Percentiles rank a stretch among this genome's conserved stretches.
These are phyloP conservation scores for Archocentrus centrarchus DNA, from an alignment of 2,113 vertebrate genomes.

Conservation along the genomic window DNA sequence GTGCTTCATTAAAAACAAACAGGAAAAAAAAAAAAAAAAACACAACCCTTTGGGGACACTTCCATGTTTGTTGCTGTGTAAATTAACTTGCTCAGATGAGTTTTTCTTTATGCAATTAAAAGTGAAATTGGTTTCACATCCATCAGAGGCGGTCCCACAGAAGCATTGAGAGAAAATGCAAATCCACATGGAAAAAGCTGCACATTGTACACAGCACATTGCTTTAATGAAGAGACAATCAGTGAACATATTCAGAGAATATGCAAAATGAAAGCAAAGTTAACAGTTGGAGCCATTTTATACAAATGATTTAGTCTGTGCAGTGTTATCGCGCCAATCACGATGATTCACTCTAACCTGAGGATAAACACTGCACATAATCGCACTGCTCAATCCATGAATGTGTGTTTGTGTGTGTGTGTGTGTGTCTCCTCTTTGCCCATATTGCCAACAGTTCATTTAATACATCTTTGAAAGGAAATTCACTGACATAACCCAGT, in stretches of 20 bases:
- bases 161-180: neutral
- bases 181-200: neutral
- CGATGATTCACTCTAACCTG: neutral
- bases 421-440: neutral
- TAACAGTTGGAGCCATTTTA: neutral
- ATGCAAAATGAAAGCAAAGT: neutral
- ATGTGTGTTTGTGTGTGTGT: too few relatives aligned
- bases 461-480: neutral
- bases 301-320: neutral
- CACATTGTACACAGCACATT: neutral
- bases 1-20: neutral
- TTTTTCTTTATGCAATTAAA: slow-evolving; percentile 3
- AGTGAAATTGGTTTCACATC: neutral
- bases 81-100: neutral
- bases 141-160: neutral
- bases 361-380: neutral
- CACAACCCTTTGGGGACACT: neutral
- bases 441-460: neutral
- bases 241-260: neutral
- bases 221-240: neutral
- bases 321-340: neutral
- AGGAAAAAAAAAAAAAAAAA: too few relatives aligned
- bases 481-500: neutral
- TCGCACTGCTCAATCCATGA: neutral
- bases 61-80: neutral